Evolutionary conservation across 2,888 invertebrate genomes (phyloP).

Genomic region (Drosophila austrosaltans): DNA sequence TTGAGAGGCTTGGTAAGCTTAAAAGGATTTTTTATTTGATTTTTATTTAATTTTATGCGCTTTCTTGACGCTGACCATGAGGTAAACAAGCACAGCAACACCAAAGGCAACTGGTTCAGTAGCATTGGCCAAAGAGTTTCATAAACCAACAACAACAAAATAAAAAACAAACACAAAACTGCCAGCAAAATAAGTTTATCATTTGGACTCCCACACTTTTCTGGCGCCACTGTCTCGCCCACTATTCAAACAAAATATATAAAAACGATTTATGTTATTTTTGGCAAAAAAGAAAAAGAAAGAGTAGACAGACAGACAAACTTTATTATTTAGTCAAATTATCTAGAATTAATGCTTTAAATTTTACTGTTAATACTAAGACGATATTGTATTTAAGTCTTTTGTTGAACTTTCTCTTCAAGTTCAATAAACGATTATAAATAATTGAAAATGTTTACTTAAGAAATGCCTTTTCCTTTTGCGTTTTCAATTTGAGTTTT

Average conservation of each 20-base stretch:
- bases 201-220: constrained; percentile 46
- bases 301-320: neutral
- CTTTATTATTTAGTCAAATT: constrained; percentile 56
- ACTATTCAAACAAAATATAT: constrained; percentile 22
- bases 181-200: constrained; percentile 46
- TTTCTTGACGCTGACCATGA: constrained; percentile 33
- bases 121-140: neutral
- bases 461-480: neutral
- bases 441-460: neutral
- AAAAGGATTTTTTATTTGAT: constrained; percentile 64
- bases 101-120: neutral
- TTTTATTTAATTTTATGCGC: constrained; percentile 69
- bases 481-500: neutral
- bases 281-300: constrained; percentile 28
- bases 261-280: constrained; percentile 36
- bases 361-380: neutral
- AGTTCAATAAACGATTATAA: constrained; percentile 1
- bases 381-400: neutral
- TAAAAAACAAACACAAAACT: neutral
- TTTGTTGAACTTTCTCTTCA: neutral
- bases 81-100: constrained; percentile 7
- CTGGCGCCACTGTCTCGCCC: constrained; percentile 51
- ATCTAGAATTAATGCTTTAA: neutral
- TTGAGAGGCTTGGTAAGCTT: constrained; percentile 28
- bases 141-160: neutral